Conservation (phyloP, 2,113 vertebrate species). For the Oryctolagus cuniculus region DNA sequence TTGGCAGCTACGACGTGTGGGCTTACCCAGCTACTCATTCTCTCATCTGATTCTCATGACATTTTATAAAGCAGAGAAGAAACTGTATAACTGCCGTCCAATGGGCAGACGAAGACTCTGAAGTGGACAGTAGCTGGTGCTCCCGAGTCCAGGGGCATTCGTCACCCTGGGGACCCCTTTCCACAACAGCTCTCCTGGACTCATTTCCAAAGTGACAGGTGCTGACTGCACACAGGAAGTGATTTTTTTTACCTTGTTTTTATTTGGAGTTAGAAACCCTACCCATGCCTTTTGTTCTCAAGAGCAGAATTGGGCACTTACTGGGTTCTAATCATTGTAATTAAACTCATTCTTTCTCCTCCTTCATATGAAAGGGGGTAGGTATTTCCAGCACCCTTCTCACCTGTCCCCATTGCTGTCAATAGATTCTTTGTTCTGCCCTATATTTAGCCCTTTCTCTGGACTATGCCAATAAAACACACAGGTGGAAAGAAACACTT, state of each 20-base stretch:
- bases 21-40: background rate
- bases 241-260: slow-evolving; percentile 16
- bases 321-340: slow-evolving; percentile 66
- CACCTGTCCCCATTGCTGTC: background rate
- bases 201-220: background rate
- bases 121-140: background rate
- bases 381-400: slow-evolving; percentile 27
- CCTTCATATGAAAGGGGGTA: slow-evolving; percentile 11
- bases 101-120: background rate
- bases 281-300: slow-evolving; percentile 55
- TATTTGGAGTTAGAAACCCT: slow-evolving; percentile 43
- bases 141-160: background rate
- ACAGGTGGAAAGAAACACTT: slow-evolving; percentile 42
- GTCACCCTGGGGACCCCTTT: background rate
- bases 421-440: slow-evolving; percentile 57
- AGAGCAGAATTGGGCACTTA: slow-evolving; percentile 64
- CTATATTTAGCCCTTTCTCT: slow-evolving; percentile 53
- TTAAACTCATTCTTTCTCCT: slow-evolving; percentile 62
- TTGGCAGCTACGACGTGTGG: background rate
- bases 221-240: background rate
- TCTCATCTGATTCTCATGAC: slow-evolving; percentile 28
- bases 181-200: background rate
- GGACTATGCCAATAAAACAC: slow-evolving; percentile 40
- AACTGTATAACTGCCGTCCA: background rate
- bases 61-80: slow-evolving; percentile 1